These are phyloP conservation scores for Sphaerodactylus townsendi DNA, from an alignment of 2,113 vertebrate species.

Conservation along the genomic window DNA sequence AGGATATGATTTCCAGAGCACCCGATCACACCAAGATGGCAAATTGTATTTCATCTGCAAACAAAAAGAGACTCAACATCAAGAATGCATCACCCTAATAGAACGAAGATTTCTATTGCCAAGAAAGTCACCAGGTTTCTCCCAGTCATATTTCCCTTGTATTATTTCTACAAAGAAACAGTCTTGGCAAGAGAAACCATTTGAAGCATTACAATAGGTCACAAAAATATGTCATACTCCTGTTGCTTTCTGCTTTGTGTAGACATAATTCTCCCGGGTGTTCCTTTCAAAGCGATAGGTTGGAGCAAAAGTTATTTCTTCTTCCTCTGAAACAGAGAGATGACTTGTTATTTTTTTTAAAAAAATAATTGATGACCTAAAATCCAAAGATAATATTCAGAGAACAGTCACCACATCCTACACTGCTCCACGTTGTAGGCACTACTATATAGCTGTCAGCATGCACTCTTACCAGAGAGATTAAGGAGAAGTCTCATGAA, in stretches of 20 bases:
- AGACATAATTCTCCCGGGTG: slow-evolving; percentile 89
- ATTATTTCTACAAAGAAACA: background rate
- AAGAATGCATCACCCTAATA: slow-evolving; percentile 22
- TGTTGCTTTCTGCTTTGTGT: slow-evolving; percentile 96
- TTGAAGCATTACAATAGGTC: background rate
- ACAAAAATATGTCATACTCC: slow-evolving; percentile 80
- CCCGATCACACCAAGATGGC: slow-evolving; percentile 97
- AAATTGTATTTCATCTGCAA: slow-evolving; percentile 96
- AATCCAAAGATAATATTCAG: background rate
- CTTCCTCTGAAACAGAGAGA: slow-evolving; percentile 83
- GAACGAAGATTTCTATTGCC: slow-evolving; percentile 21
- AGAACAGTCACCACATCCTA: background rate
- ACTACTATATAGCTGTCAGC: background rate
- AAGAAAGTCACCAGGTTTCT: background rate
- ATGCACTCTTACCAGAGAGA: background rate
- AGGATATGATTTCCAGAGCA: slow-evolving; percentile 95
- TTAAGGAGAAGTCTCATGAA: too few relatives aligned
- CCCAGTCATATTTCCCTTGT: slow-evolving; percentile 10
- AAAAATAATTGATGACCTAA: background rate
- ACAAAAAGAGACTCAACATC: slow-evolving; percentile 51
- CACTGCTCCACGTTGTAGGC: background rate
- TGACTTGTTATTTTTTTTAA: slow-evolving; percentile 1
- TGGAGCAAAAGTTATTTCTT: slow-evolving; percentile 95
- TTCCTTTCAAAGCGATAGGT: slow-evolving; percentile 95
- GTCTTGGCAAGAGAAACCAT: background rate